These are phyloP conservation scores for Crax fasciolata DNA, from an alignment of 2,797 vertebrate genomes.

Conservation along the genomic window DNA sequence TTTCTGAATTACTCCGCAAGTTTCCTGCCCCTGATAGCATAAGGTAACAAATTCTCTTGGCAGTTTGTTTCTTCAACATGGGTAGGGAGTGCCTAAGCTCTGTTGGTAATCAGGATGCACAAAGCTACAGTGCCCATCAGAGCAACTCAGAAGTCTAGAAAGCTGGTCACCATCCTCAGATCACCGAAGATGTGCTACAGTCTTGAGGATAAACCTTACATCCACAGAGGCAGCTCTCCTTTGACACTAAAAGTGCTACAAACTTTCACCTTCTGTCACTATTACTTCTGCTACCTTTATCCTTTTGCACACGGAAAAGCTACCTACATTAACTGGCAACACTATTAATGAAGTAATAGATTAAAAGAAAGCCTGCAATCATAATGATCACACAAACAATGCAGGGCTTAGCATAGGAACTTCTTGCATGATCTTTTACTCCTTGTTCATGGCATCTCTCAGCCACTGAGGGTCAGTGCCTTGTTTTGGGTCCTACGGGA, in stretches of 20 bases:
- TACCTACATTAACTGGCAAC: not conserved
- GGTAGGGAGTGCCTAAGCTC: not conserved
- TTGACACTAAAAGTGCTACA: not conserved
- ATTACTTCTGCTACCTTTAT: not conserved
- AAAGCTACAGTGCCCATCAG: not conserved
- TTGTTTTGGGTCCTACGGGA: not conserved
- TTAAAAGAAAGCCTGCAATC: not conserved
- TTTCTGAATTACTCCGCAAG: not conserved
- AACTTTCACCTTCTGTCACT: not conserved
- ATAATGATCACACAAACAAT: not conserved
- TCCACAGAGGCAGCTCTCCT: not conserved
- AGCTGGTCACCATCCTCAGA: not conserved
- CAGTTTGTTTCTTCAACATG: not conserved
- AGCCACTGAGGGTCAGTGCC: not conserved
- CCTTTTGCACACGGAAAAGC: not conserved
- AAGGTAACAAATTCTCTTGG: not conserved
- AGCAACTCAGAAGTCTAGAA: not conserved
- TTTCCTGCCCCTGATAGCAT: not conserved
- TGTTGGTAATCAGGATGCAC: not conserved
- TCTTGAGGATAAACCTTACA: not conserved
- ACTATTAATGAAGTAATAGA: not conserved
- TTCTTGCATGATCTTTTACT: not conserved
- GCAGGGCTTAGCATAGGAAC: accelerated
- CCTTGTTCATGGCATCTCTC: not conserved
- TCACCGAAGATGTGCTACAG: not conserved